These are phyloP conservation scores for Onychomys torridus DNA, from an alignment of 2,797 vertebrate species.

Conservation along the genomic window DNA sequence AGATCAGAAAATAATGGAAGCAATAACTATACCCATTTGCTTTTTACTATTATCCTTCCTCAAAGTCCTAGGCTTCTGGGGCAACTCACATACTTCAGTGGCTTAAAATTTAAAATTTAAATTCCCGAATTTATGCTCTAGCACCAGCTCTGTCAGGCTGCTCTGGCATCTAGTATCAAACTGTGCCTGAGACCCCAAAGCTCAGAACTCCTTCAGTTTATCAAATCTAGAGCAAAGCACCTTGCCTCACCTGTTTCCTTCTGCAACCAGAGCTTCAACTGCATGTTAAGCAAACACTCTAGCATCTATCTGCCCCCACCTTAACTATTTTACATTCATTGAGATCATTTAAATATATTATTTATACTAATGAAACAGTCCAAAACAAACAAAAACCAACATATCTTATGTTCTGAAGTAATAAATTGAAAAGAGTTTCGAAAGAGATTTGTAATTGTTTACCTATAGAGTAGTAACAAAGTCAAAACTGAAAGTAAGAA, in stretches of 20 bases:
- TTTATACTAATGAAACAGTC: background rate
- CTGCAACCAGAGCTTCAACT: background rate
- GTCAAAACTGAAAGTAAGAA: background rate
- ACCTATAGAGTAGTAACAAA: background rate
- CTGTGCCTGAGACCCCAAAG: background rate
- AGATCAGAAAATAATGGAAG: background rate
- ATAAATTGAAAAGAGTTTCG: background rate
- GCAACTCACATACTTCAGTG: background rate
- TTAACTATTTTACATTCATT: background rate
- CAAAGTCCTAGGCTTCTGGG: background rate
- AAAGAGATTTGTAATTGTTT: background rate
- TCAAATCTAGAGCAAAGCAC: background rate
- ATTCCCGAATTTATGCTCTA: background rate
- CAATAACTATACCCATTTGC: fast-evolving
- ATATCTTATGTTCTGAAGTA: background rate
- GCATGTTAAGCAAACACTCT: background rate
- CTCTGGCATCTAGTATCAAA: background rate
- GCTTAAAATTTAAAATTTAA: background rate
- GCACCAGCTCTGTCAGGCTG: too few species aligned
- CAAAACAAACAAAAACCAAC: background rate
- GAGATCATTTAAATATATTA: background rate
- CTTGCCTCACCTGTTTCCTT: background rate
- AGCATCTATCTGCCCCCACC: background rate
- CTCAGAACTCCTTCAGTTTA: background rate
- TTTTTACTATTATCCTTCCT: fast-evolving